Percentiles rank a stretch among this genome's conserved stretches.
phyloP scores from a whole-genome alignment of 2,113 vertebrate species.

The Verasper variegatus region DNA sequence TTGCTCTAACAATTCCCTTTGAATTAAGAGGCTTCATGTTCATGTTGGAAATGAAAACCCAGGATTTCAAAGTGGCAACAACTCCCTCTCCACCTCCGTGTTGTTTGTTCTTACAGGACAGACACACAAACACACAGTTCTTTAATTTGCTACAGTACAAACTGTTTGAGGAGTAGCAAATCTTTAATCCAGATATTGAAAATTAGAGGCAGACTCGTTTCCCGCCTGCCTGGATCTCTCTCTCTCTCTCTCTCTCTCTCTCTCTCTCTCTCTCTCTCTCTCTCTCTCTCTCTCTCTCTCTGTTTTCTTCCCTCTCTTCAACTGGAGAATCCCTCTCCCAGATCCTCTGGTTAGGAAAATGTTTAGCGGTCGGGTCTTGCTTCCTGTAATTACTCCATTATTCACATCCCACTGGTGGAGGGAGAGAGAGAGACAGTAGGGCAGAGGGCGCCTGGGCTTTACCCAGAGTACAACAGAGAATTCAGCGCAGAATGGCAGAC shows the following conservation, averaged over 20 bases:
- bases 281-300: neutral
- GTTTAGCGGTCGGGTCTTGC: slow-evolving; percentile 61
- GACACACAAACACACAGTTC: slow-evolving; percentile 24
- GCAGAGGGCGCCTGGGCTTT: slow-evolving; percentile 44
- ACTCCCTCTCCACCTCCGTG: slow-evolving; percentile 8
- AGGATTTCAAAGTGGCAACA: slow-evolving; percentile 10
- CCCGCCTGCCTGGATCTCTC: slow-evolving; percentile 27
- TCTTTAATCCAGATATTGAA: slow-evolving; percentile 73
- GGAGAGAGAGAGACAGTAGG: slow-evolving; percentile 39
- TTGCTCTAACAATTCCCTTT: slow-evolving; percentile 7
- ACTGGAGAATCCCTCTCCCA: slow-evolving; percentile 58
- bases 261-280: neutral
- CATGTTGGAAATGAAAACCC: neutral
- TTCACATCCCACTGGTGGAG: slow-evolving; percentile 66
- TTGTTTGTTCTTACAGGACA: neutral
- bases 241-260: neutral
- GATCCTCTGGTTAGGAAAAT: slow-evolving; percentile 73
- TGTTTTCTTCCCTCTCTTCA: slow-evolving; percentile 32
- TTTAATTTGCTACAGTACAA: slow-evolving; percentile 37
- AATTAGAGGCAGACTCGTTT: slow-evolving; percentile 68
- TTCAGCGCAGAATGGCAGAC: slow-evolving; percentile 46
- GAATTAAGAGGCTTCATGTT: neutral
- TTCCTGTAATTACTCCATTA: slow-evolving; percentile 80
- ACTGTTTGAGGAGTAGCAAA: slow-evolving; percentile 37
- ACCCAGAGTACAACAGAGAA: slow-evolving; percentile 31